phyloP scores from a whole-genome alignment of 1,140 invertebrate species.

The Drosophila subpulchrella region DNA sequence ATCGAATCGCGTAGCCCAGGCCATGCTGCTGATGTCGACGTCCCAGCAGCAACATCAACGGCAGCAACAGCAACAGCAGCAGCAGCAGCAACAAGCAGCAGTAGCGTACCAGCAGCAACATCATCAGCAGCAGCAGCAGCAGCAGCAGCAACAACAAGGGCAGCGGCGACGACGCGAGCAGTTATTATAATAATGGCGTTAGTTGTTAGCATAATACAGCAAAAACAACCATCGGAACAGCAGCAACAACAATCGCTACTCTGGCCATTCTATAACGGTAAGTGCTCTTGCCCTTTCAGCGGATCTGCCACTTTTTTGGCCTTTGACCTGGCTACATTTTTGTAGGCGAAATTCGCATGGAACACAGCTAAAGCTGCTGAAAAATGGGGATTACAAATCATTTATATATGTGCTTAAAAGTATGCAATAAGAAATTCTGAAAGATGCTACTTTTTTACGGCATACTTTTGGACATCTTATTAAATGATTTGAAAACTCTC shows the following conservation, averaged over 20 bases:
- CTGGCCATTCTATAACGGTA: constrained; percentile 71
- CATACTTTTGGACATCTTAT: too few species aligned
- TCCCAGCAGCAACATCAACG: constrained; percentile 18
- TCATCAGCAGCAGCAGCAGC: constrained; percentile 10
- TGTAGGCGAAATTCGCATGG: background rate
- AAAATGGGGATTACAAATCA: too few species aligned
- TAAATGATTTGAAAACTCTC: too few species aligned
- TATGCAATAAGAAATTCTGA: too few species aligned
- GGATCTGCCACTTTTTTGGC: constrained; percentile 26
- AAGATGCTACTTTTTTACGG: too few species aligned
- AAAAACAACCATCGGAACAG: constrained; percentile 41
- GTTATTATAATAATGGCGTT: constrained; percentile 76
- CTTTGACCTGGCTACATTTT: constrained; percentile 23
- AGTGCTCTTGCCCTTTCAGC: constrained; percentile 38
- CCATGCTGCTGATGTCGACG: constrained; percentile 39
- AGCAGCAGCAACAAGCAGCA: constrained; percentile 16
- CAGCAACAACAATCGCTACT: constrained; percentile 43
- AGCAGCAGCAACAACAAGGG: constrained; percentile 7
- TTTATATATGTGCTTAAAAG: too few species aligned
- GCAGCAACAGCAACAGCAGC: constrained; percentile 8
- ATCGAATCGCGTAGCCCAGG: constrained; percentile 44
- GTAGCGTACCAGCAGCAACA: constrained; percentile 13
- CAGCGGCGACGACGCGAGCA: constrained; percentile 38
- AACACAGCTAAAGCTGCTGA: too few species aligned
- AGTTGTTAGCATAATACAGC: constrained; percentile 76